phyloP scores from a whole-genome alignment of 1,140 invertebrate species.

The Achatina immaculata region DNA sequence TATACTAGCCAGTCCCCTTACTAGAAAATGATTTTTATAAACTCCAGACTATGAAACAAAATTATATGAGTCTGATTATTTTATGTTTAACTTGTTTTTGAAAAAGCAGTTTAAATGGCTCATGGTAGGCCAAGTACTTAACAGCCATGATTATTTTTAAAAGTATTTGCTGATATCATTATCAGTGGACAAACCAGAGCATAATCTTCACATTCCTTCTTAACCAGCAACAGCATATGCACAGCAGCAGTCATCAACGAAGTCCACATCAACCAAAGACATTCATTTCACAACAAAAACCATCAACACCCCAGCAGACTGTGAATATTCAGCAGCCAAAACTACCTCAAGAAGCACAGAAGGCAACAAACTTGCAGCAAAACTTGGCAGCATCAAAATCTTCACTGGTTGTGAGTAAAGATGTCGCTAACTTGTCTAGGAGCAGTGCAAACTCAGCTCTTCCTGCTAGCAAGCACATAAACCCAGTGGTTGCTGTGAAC shows the following conservation, averaged over 20 bases:
- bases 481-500: neutral
- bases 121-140: too few species aligned
- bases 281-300: neutral
- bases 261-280: neutral
- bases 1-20: too few species aligned
- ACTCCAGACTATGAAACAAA: too few species aligned
- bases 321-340: neutral
- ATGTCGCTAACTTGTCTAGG: neutral
- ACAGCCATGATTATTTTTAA: too few species aligned
- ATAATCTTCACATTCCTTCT: too few species aligned
- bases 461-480: neutral
- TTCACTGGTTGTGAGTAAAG: slow-evolving; percentile 13
- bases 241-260: neutral
- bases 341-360: slow-evolving; percentile 12
- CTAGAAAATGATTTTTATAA: too few species aligned
- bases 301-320: neutral
- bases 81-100: too few species aligned
- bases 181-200: too few species aligned
- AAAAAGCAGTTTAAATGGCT: too few species aligned
- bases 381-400: slow-evolving; percentile 26
- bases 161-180: too few species aligned
- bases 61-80: too few species aligned
- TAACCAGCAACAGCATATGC: neutral
- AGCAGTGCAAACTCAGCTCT: slow-evolving; percentile 18
- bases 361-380: neutral